Evolutionary conservation across 2,888 invertebrate genomes (phyloP), one percentile per base, ranked within the genome.

Genomic region (Noctua janthina): DNA sequence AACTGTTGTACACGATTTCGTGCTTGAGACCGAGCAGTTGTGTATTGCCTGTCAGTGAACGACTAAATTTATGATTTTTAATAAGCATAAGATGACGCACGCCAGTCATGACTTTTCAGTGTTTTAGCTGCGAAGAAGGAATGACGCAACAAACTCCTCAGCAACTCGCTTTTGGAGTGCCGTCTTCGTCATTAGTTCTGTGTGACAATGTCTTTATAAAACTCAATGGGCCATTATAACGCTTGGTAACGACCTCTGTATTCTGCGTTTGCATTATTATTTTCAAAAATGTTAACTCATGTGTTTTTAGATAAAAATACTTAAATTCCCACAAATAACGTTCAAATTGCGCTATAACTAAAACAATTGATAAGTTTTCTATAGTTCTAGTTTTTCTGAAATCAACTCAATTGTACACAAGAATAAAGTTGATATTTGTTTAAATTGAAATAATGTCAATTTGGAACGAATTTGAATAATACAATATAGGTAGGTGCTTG

Each of bases 371-470:
- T 8, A 6, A 2, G 2, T 15, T 29, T 62, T 7, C 2, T 2
- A 15, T 29, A 6, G 8, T 29, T 15, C 2, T 62, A n/a, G 10
- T 11, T 0, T 56, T 66, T 66, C 66, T 43, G 13, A 67, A 67
- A 67, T 67, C 43, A 17, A 64, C 29, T 64, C 35, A 17, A 35
- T 29, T 29, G 1, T 29, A 7, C 62, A 17, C 17, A 8, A 64
- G 29, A 64, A 23, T 23, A 23, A 67, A 43, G 39, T 67, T 23
- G 23, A 13, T 2, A 15, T 68, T n/a, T 15, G 35, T 68, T n/a
- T 8, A 46, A 68, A 68, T n/a, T n/a, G n/a, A 68, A 46, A n/a
- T 68, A 68, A 68, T 68, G 67, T 68, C 46, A n/a, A 46, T 68
- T n/a, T 46, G 17, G 8, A 68, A 46, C 17, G 46, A 46, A 46